Evolutionary conservation across 2,113 vertebrate genomes (phyloP).

Genomic region (Orycteropus afer): DNA sequence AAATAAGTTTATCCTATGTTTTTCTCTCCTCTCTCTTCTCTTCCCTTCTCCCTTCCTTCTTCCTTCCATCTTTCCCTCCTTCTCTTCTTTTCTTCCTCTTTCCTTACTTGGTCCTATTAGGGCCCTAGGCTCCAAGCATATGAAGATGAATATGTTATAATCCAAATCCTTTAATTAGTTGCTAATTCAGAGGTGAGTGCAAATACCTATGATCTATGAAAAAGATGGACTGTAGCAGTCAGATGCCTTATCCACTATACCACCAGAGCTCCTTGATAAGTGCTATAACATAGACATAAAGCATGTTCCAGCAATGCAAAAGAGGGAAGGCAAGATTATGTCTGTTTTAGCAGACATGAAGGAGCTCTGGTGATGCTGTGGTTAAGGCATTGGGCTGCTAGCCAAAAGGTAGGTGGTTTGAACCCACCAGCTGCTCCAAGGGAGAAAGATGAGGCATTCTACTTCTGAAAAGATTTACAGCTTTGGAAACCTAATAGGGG

Average conservation of each 20-base stretch:
- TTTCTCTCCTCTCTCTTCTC: neutral
- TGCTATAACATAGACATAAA: neutral
- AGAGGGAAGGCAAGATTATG: neutral
- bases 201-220: neutral
- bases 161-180: neutral
- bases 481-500: too few relatives aligned
- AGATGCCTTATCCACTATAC: too few relatives aligned
- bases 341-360: too few relatives aligned
- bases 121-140: neutral
- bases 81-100: neutral
- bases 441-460: too few relatives aligned
- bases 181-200: neutral
- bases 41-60: neutral
- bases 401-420: too few relatives aligned
- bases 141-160: neutral
- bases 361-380: too few relatives aligned
- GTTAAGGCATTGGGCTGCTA: too few relatives aligned
- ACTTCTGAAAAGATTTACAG: too few relatives aligned
- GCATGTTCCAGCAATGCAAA: neutral
- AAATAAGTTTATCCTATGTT: neutral
- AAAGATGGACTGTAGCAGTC: neutral
- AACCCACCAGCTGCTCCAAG: too few relatives aligned
- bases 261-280: too few relatives aligned
- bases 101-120: neutral
- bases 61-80: rapidly evolving